phyloP scores from a whole-genome alignment of 2,113 vertebrate genomes.

The Cyprinodon tularosa region DNA sequence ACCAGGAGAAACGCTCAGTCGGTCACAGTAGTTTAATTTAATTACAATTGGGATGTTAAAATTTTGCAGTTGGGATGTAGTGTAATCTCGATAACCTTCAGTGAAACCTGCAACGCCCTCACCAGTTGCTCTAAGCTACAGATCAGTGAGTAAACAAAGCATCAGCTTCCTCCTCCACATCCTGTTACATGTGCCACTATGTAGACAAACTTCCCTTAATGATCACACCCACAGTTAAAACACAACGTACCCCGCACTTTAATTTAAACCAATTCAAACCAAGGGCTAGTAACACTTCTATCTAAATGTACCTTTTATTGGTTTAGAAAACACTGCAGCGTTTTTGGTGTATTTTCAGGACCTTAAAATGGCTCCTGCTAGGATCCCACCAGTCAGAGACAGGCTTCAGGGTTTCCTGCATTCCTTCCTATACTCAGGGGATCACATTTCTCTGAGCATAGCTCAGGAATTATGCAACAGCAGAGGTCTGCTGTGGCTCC shows the following conservation, averaged over 20 bases:
- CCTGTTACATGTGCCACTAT: conserved; percentile 14
- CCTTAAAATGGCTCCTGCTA: neutral
- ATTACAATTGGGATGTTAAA: neutral
- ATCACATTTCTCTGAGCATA: conserved; percentile 24
- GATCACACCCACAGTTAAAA: neutral
- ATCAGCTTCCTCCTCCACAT: conserved; percentile 49
- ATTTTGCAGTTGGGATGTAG: no score
- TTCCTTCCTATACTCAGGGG: conserved; percentile 3
- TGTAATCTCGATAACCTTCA: neutral
- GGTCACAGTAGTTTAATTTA: neutral
- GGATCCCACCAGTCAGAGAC: neutral
- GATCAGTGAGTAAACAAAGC: neutral
- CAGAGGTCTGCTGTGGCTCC: neutral
- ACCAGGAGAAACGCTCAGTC: neutral
- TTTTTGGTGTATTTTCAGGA: neutral
- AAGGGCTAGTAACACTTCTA: no score
- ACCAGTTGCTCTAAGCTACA: neutral
- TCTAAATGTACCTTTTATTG: neutral
- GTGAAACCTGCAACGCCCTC: neutral
- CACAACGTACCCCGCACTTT: neutral
- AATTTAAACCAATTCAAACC: neutral
- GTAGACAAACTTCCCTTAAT: neutral
- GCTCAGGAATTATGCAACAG: conserved; percentile 36
- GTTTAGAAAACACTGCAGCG: neutral
- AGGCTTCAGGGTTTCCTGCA: conserved; percentile 1